Evolutionary conservation across 64 coral and sea anemone species (phyloP).

Genomic region (Montipora capricornis): DNA sequence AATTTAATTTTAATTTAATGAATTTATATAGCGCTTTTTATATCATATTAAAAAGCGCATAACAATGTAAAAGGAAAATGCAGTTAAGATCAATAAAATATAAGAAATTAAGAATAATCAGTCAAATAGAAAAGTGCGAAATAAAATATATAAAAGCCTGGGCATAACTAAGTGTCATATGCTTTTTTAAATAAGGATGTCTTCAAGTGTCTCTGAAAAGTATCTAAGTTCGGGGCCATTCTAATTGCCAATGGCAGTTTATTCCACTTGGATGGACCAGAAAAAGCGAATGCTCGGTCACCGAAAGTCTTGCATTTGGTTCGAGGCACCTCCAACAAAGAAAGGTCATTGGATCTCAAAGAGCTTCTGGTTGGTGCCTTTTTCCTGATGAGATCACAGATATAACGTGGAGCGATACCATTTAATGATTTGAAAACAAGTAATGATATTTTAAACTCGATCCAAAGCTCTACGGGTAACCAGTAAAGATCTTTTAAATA

Average conservation of each 20-base stretch:
- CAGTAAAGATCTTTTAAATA: not conserved
- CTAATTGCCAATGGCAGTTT: constrained; percentile 15
- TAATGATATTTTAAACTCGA: constrained; percentile 4
- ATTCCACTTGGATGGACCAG: constrained; percentile 39
- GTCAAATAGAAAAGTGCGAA: not conserved
- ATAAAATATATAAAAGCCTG: not conserved
- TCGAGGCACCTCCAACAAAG: not conserved
- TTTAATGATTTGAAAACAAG: not conserved
- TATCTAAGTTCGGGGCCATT: not conserved
- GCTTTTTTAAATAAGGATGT: not conserved
- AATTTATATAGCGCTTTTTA: too few relatives aligned
- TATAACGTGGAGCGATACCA: not conserved
- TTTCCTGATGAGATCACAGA: not conserved
- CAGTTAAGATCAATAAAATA: too few relatives aligned
- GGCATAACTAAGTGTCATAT: not conserved
- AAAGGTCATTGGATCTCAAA: constrained; percentile 20
- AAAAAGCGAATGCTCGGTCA: constrained; percentile 46
- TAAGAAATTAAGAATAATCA: too few relatives aligned
- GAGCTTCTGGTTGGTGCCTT: not conserved
- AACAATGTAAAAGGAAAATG: too few relatives aligned
- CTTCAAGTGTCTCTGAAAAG: not conserved
- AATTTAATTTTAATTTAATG: too few relatives aligned
- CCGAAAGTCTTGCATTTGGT: constrained; percentile 52
- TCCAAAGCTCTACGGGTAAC: not conserved
- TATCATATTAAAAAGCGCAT: too few relatives aligned